Conservation (phyloP, 1,140 invertebrate genomes). For the Ephestia elutella region DNA sequence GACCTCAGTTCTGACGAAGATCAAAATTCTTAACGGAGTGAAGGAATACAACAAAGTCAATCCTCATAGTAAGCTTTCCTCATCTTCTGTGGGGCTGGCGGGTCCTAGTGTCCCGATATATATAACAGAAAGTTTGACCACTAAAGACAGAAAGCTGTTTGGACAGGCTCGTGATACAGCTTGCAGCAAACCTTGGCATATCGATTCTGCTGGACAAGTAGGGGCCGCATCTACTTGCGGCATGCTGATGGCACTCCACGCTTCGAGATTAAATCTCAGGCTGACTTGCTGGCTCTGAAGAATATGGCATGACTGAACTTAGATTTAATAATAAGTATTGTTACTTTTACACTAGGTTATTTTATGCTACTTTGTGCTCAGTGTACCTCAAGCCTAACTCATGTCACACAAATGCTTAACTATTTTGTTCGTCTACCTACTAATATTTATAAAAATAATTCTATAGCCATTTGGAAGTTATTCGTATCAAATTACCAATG, state of each 20-base stretch:
- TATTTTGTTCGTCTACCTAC: no score
- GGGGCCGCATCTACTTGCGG: constrained; percentile 10
- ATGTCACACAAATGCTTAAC: no score
- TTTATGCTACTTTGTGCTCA: not conserved
- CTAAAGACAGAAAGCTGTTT: constrained; percentile 6
- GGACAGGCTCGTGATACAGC: not conserved
- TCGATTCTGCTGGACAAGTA: constrained; percentile 8
- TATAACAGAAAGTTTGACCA: constrained; percentile 10
- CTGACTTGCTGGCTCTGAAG: constrained; percentile 2
- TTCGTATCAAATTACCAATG: no score
- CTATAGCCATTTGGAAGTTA: no score
- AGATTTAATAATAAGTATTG: not conserved
- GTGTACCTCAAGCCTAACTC: not conserved
- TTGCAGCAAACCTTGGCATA: not conserved
- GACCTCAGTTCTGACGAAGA: constrained; percentile 2
- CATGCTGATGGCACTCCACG: not conserved
- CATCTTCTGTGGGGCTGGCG: not conserved
- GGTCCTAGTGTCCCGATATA: constrained; percentile 10
- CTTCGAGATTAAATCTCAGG: constrained; percentile 7
- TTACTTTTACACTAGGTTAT: not conserved
- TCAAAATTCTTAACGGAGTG: constrained; percentile 9
- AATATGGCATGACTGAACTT: constrained; percentile 10
- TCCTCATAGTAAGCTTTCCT: constrained; percentile 4
- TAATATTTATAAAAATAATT: no score
- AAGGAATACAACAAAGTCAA: constrained; percentile 10